phyloP scores from a whole-genome alignment of 2,888 invertebrate genomes.

The Leptopilina syphax region DNA sequence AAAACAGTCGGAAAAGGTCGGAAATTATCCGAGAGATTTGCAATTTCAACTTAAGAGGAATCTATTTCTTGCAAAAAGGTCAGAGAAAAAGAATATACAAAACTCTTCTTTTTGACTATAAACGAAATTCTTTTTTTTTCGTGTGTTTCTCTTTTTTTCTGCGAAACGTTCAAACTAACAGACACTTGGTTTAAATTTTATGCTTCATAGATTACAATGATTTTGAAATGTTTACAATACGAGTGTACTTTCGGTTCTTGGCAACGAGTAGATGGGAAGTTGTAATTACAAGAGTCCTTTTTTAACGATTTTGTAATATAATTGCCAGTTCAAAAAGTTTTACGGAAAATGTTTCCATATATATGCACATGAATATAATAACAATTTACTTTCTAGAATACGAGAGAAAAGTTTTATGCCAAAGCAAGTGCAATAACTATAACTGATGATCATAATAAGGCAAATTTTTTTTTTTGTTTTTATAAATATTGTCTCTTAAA shows the following conservation, averaged over 20 bases:
- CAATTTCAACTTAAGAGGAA: too few species aligned
- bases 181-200: not conserved
- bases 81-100: too few species aligned
- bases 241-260: slow-evolving; percentile 1
- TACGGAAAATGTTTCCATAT: slow-evolving; percentile 10
- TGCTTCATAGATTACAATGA: not conserved
- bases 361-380: not conserved
- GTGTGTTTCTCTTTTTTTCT: too few species aligned
- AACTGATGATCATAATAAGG: not conserved
- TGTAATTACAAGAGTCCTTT: not conserved
- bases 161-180: not conserved
- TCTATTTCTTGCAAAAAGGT: too few species aligned
- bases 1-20: too few species aligned
- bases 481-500: too few species aligned
- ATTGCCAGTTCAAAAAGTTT: not conserved
- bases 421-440: not conserved
- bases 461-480: too few species aligned
- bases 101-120: too few species aligned
- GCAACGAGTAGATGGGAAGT: not conserved
- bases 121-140: too few species aligned
- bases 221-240: slow-evolving; percentile 20
- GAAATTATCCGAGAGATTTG: too few species aligned
- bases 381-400: slow-evolving; percentile 10
- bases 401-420: not conserved
- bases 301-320: slow-evolving; percentile 10